Evolutionary conservation across 2,113 vertebrate genomes (phyloP).

Genomic region (Oreochromis aureus): DNA sequence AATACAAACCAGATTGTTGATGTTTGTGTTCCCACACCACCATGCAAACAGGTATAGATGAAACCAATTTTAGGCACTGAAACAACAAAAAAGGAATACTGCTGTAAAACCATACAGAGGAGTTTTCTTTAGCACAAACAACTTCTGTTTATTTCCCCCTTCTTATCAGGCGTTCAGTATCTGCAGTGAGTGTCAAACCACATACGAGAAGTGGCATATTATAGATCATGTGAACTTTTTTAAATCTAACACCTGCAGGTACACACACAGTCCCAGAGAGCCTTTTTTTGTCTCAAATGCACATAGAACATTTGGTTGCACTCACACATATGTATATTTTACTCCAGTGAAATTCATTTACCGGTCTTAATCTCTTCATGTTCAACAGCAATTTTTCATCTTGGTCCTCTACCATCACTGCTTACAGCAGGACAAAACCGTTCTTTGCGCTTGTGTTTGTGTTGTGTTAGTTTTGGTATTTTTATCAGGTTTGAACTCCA

Average conservation of each 20-base stretch:
- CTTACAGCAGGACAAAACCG: neutral
- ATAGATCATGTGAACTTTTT: too few species aligned
- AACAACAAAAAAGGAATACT: neutral
- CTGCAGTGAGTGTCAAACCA: neutral
- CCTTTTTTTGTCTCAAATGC: too few species aligned
- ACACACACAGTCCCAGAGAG: neutral
- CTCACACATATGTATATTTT: neutral
- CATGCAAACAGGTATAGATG: neutral
- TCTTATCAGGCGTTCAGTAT: neutral
- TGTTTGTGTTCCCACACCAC: neutral
- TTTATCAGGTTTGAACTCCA: too few species aligned
- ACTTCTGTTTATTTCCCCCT: neutral
- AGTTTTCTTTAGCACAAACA: neutral
- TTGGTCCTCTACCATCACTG: too few species aligned
- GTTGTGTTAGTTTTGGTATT: too few species aligned
- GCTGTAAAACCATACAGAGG: neutral
- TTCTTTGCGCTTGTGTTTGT: too few species aligned
- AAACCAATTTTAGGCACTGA: neutral
- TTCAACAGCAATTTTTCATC: too few species aligned
- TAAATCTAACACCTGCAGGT: neutral
- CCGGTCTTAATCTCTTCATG: too few species aligned
- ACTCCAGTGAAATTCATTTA: neutral
- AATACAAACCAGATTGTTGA: neutral
- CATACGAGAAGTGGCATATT: neutral
- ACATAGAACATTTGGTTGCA: too few species aligned